A percentile compares a stretch with the other conserved stretches of the same genome.
Conservation (phyloP, 2,888 invertebrate genomes). For the Cephalotes varians region DNA sequence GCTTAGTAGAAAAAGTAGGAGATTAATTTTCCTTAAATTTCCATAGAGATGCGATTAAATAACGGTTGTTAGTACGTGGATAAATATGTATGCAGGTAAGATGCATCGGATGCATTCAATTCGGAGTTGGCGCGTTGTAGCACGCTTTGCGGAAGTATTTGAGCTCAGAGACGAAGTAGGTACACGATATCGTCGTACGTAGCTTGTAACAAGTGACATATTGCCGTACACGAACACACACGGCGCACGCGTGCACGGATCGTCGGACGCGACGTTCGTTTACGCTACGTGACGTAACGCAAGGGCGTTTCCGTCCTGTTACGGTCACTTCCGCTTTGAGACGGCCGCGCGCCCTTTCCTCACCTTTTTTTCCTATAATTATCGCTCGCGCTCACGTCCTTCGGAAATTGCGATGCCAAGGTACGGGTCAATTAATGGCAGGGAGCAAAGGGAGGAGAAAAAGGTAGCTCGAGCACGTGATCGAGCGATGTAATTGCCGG, state of each 20-base stretch:
- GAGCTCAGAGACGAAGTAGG: slow-evolving; percentile 21
- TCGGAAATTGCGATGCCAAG: slow-evolving; percentile 53
- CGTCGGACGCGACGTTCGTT: slow-evolving; percentile 52
- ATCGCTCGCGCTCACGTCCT: slow-evolving; percentile 39
- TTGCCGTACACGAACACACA: slow-evolving; percentile 7
- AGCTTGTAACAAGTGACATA: slow-evolving; percentile 36
- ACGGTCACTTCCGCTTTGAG: slow-evolving; percentile 65
- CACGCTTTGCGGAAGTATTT: slow-evolving; percentile 15
- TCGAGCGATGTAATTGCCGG: slow-evolving; percentile 30
- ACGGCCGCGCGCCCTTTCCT: slow-evolving; percentile 39
- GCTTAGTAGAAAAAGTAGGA: not conserved
- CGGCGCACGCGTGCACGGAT: slow-evolving; percentile 27
- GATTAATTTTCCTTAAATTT: slow-evolving; percentile 14
- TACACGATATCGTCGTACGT: slow-evolving; percentile 10
- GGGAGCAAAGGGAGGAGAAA: not conserved
- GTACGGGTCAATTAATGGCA: slow-evolving; percentile 50
- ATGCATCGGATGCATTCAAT: not conserved
- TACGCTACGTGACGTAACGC: slow-evolving; percentile 65
- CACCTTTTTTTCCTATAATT: slow-evolving; percentile 26
- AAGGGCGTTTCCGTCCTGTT: slow-evolving; percentile 71
- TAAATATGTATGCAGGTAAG: not conserved
- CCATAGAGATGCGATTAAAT: not conserved
- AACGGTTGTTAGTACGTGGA: not conserved
- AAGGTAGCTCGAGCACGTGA: slow-evolving; percentile 27
- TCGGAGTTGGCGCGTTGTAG: not conserved